Conservation (phyloP, 2,113 vertebrate species). For the Neolamprologus ventralis region DNA sequence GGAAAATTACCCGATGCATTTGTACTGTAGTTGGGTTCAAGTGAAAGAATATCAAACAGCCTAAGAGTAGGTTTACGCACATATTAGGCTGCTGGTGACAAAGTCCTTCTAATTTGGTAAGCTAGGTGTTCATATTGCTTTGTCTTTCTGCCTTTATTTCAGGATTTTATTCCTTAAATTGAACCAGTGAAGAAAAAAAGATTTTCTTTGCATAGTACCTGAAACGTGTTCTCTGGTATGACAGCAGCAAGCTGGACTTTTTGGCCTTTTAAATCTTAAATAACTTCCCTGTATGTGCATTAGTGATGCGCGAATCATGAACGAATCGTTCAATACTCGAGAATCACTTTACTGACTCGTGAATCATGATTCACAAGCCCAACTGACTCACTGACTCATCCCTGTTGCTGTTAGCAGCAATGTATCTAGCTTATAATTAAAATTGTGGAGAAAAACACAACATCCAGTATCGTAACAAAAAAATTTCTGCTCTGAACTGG, state of each 20-base stretch:
- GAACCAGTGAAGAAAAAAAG: fast-evolving
- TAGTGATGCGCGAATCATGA: not conserved
- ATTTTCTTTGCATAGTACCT: not conserved
- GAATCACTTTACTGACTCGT: no score
- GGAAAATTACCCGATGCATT: not conserved
- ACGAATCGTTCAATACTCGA: no score
- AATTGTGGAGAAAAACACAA: no score
- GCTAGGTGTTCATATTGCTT: not conserved
- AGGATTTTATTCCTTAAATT: not conserved
- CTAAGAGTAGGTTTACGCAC: not conserved
- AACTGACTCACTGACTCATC: no score
- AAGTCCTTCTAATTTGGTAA: not conserved
- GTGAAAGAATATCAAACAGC: not conserved
- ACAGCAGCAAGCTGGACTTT: not conserved
- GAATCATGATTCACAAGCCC: no score
- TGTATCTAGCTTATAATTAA: no score
- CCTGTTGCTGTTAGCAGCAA: no score
- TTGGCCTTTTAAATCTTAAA: not conserved
- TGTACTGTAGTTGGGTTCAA: not conserved
- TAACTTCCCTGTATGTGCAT: not conserved
- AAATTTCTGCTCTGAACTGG: no score
- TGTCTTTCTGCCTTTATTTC: not conserved
- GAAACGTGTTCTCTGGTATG: not conserved
- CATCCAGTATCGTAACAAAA: no score
- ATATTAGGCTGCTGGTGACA: not conserved